Conservation (phyloP, 2,888 invertebrate species). For the Iselma pallidipennis region DNA sequence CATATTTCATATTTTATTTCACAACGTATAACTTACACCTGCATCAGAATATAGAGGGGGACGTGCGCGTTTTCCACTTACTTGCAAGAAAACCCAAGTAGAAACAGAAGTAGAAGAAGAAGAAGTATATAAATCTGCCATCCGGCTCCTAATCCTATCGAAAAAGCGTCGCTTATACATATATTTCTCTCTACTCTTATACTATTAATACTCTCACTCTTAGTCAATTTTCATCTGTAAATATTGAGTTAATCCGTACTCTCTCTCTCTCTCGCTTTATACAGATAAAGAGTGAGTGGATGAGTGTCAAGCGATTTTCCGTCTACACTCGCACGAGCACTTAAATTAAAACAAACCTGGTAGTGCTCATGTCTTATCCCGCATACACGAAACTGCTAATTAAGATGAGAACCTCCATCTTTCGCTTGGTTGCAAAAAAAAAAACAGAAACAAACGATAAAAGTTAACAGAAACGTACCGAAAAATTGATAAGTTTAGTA, state of each 20-base stretch:
- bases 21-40: constrained; percentile 52
- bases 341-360: constrained; percentile 54
- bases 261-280: constrained; percentile 4
- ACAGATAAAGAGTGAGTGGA: constrained; percentile 20
- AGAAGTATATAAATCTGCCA: constrained; percentile 41
- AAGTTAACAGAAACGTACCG: too few relatives aligned
- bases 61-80: constrained; percentile 7
- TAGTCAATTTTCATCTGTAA: constrained; percentile 58
- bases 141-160: constrained; percentile 40
- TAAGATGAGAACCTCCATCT: constrained; percentile 36
- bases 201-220: constrained; percentile 26
- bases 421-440: neutral
- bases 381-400: constrained; percentile 49
- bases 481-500: too few relatives aligned
- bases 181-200: constrained; percentile 12
- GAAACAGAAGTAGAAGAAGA: neutral
- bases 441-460: neutral
- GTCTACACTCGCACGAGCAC: constrained; percentile 45
- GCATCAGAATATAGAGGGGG: constrained; percentile 38
- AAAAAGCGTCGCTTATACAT: constrained; percentile 32
- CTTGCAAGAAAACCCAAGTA: neutral
- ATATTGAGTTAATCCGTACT: constrained; percentile 56
- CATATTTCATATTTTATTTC: constrained; percentile 56
- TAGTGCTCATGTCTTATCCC: constrained; percentile 47
- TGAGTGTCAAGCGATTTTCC: constrained; percentile 49